A percentile compares a stretch with the other conserved stretches of the same genome.
phyloP scores from a whole-genome alignment of 1,140 invertebrate species.

The Lordiphosa mommai region DNA sequence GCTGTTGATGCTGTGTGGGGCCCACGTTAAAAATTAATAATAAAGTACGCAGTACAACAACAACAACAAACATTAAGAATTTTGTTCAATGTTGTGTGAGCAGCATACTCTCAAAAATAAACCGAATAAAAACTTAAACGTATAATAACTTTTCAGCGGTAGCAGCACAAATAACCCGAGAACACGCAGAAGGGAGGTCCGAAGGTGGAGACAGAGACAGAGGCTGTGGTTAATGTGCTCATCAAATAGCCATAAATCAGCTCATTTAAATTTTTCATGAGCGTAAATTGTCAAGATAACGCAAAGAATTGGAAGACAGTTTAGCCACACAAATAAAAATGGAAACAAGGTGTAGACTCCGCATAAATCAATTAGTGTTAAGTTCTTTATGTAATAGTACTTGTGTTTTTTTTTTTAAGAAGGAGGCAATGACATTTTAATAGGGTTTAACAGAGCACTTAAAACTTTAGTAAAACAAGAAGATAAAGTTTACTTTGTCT shows the following conservation, averaged over 20 bases:
- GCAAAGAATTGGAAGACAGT: slow-evolving; percentile 12
- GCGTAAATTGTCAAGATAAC: slow-evolving; percentile 4
- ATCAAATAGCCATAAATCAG: slow-evolving; percentile 75
- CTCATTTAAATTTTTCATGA: slow-evolving; percentile 53
- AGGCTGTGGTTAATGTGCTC: slow-evolving; percentile 50
- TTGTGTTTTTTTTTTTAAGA: too few relatives aligned
- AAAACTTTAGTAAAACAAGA: too few relatives aligned
- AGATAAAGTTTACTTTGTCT: too few relatives aligned
- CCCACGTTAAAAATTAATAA: slow-evolving; percentile 71
- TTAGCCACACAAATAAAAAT: not conserved
- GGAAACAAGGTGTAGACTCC: not conserved
- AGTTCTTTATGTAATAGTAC: too few relatives aligned
- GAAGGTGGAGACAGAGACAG: not conserved
- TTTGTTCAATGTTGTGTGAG: slow-evolving; percentile 26
- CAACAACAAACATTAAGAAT: slow-evolving; percentile 39
- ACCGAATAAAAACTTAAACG: slow-evolving; percentile 50
- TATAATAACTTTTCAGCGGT: slow-evolving; percentile 45
- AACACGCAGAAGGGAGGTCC: not conserved
- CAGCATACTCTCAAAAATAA: too few relatives aligned
- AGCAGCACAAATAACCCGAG: slow-evolving; percentile 8
- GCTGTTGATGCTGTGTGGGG: slow-evolving; percentile 27
- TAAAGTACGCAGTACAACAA: slow-evolving; percentile 57
- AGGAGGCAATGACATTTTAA: too few relatives aligned
- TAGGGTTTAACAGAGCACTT: too few relatives aligned
- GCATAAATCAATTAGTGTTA: too few relatives aligned